These are phyloP conservation scores for Chrysolina haemoptera DNA, from an alignment of 2,888 invertebrate genomes.

Conservation along the genomic window DNA sequence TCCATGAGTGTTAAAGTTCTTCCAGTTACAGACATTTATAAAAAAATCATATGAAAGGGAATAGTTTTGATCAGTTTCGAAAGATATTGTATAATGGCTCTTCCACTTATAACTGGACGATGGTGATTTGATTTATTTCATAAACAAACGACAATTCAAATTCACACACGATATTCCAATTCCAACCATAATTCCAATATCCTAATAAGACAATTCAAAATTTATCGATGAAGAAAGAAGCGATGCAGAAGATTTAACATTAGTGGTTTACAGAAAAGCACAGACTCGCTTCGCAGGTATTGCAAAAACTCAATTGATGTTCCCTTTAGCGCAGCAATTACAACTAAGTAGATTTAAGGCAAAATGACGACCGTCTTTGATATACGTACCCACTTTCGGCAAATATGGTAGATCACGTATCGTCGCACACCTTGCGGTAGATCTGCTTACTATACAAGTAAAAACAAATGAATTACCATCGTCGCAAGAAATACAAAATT, in stretches of 20 bases:
- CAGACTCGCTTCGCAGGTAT: neutral
- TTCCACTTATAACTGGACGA: too few species aligned
- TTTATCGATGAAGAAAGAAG: neutral
- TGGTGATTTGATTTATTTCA: too few species aligned
- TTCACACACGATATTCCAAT: too few species aligned
- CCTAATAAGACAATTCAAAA: neutral
- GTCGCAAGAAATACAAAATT: conserved; percentile 13
- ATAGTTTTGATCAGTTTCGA: too few species aligned
- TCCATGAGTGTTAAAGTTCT: too few species aligned
- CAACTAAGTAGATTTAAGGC: conserved; percentile 26
- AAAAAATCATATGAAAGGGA: too few species aligned
- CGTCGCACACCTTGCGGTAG: conserved; percentile 46
- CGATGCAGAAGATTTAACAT: neutral
- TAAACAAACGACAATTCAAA: too few species aligned
- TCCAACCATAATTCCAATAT: neutral
- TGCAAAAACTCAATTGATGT: conserved; percentile 43
- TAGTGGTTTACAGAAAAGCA: conserved; percentile 8
- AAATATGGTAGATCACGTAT: conserved; percentile 35
- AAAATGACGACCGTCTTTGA: conserved; percentile 19
- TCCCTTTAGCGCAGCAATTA: conserved; percentile 43
- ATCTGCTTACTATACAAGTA: conserved; percentile 35
- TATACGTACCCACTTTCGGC: conserved; percentile 23
- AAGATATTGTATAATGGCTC: too few species aligned
- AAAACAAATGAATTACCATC: conserved; percentile 34
- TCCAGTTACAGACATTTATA: too few species aligned